Evolutionary conservation across 1,140 invertebrate genomes (phyloP).

Genomic region (Tachypleus tridentatus): DNA sequence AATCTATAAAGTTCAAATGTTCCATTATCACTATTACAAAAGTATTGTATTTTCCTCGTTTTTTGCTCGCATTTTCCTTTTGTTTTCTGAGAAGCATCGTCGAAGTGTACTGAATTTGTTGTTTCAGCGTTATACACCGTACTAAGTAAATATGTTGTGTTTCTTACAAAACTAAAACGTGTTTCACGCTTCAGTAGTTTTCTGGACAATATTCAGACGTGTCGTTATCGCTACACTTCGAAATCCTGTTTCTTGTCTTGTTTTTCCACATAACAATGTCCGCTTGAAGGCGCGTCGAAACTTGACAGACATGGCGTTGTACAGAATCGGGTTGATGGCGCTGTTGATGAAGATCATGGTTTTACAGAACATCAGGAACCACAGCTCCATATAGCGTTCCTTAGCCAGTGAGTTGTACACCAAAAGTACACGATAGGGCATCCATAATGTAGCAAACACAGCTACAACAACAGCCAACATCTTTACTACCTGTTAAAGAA

Average conservation of each 20-base stretch:
- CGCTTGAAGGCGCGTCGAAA: constrained; percentile 42
- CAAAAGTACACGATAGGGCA: constrained; percentile 47
- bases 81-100: too few species aligned
- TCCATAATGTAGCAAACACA: constrained; percentile 48
- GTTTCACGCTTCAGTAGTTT: too few species aligned
- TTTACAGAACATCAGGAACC: constrained; percentile 50
- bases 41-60: too few species aligned
- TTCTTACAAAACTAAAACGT: too few species aligned
- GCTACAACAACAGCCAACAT: constrained; percentile 49
- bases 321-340: constrained; percentile 49
- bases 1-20: too few species aligned
- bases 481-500: constrained; percentile 43
- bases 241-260: not conserved
- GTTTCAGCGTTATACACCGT: too few species aligned
- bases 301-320: constrained; percentile 48
- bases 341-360: constrained; percentile 51
- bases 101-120: too few species aligned
- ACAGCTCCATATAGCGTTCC: constrained; percentile 43
- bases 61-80: too few species aligned
- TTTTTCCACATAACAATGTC: constrained; percentile 30
- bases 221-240: too few species aligned
- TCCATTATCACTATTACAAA: too few species aligned
- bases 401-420: constrained; percentile 50
- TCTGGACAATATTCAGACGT: too few species aligned
- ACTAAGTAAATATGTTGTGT: too few species aligned